Conservation (phyloP, 2,113 vertebrate species). For the Picathartes gymnocephalus region DNA sequence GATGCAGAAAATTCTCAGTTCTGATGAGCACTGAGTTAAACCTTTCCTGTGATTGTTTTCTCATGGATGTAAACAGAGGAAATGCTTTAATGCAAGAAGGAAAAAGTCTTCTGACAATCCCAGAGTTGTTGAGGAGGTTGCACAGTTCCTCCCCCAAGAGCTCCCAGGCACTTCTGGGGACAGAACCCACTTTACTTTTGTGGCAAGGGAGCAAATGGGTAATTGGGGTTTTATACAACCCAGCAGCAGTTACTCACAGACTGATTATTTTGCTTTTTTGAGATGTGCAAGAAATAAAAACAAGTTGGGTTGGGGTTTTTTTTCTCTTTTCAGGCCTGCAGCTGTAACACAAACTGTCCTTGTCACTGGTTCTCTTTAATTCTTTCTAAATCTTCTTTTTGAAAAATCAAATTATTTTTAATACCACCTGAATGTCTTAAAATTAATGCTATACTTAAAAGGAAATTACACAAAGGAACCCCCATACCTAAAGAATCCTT, state of each 20-base stretch:
- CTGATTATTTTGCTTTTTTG: not conserved
- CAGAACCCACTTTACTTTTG: not conserved
- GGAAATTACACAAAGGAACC: not conserved
- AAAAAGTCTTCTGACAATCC: not conserved
- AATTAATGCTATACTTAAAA: not conserved
- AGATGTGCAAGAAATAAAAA: not conserved
- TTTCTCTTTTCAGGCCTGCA: not conserved
- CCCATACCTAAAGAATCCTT: not conserved
- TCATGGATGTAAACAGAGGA: not conserved
- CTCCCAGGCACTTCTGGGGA: not conserved
- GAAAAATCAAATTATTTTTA: not conserved
- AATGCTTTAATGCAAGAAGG: not conserved
- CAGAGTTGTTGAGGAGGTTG: not conserved
- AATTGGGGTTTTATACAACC: not conserved
- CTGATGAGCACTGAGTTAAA: not conserved
- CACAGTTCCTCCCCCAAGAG: not conserved
- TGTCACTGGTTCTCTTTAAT: not conserved
- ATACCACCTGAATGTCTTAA: not conserved
- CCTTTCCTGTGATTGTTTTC: not conserved
- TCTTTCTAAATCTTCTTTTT: not conserved
- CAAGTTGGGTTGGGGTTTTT: not conserved
- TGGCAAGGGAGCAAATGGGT: not conserved
- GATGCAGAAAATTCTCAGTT: not conserved
- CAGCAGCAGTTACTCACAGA: not conserved
- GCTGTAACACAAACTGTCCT: not conserved